Percentiles rank a stretch among this genome's conserved stretches.
These are phyloP conservation scores for Edolisoma coerulescens DNA, from an alignment of 2,113 vertebrate species.

Conservation along the genomic window DNA sequence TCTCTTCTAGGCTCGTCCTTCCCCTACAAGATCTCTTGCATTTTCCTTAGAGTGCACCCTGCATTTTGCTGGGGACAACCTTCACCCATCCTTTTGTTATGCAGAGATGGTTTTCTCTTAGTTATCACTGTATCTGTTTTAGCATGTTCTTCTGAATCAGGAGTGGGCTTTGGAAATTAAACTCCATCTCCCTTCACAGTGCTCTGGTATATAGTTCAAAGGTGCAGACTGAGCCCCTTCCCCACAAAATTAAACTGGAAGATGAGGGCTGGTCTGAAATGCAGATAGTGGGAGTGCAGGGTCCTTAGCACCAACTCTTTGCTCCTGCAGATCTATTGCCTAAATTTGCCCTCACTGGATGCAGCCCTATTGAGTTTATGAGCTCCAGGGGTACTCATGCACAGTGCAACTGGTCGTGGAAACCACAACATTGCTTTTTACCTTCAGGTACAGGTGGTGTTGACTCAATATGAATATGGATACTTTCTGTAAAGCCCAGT, in stretches of 20 bases:
- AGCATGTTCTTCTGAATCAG: background rate
- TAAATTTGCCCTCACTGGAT: background rate
- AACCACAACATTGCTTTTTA: background rate
- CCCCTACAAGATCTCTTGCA: background rate
- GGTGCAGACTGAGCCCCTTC: background rate
- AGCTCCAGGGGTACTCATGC: background rate
- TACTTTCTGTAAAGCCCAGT: background rate
- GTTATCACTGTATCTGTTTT: background rate
- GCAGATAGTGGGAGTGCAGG: fast-evolving
- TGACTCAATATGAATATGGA: background rate
- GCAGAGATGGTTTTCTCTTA: background rate
- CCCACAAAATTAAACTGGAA: background rate
- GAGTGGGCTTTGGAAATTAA: background rate
- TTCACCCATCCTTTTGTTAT: background rate
- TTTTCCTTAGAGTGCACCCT: background rate
- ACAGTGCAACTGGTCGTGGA: background rate
- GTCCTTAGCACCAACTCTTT: background rate
- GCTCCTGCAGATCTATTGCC: background rate
- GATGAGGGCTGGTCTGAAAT: background rate
- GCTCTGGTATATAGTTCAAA: background rate
- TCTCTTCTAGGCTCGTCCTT: background rate
- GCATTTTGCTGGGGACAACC: background rate
- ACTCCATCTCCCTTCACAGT: background rate
- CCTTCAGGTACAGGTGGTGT: background rate
- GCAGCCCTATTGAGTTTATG: background rate